Evolutionary conservation across 2,888 invertebrate genomes (phyloP), one percentile per base, ranked within the genome.

Genomic region (Teinopalpus imperialis): DNA sequence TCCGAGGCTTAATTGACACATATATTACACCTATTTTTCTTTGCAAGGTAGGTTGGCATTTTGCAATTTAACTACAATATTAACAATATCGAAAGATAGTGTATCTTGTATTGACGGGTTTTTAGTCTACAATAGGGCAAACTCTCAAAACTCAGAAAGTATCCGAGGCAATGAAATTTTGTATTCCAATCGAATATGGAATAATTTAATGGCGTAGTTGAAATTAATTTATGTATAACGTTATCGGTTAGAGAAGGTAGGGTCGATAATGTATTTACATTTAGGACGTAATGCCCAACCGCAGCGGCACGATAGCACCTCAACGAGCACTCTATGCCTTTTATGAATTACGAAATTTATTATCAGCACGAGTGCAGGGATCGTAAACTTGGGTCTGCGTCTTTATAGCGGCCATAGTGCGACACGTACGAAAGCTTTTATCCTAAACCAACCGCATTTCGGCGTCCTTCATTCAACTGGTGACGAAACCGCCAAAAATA

Each of bases 351-450:
- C 24, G 46, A 41, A 35, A 41, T 41, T 46, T 27, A 32, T 36
- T 36, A 36, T 44, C 53, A 31, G 42, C 54, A 49, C 36, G 43
- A 58, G 49, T 62, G 63, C 61, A 59, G 51, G 41, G 41, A 48
- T 62, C 61, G 59, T 71, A 63, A 69, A 63, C 56, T 45, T 41
- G 44, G 55, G 52, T 39, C 53, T 63, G 68, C 59, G 62, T 51
- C 68, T 66, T 69, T 72, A 73, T 63, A 57, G 57, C 51, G 45
- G 56, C 48, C 48, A 37, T 39, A 37, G 74, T 70, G 68, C 67
- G 55, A 65, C 47, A 54, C 52, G 74, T 72, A 68, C 66, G 53
- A 63, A 73, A 68, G 73, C 77, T 78, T 78, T 80, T 76, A 76
- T 66, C 70, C 69, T 63, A 46, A 41, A 36, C 35, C 46, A 29